Evolutionary conservation across 2,888 invertebrate genomes (phyloP), one percentile per base, ranked within the genome.

Genomic region (Dryococelus australis): DNA sequence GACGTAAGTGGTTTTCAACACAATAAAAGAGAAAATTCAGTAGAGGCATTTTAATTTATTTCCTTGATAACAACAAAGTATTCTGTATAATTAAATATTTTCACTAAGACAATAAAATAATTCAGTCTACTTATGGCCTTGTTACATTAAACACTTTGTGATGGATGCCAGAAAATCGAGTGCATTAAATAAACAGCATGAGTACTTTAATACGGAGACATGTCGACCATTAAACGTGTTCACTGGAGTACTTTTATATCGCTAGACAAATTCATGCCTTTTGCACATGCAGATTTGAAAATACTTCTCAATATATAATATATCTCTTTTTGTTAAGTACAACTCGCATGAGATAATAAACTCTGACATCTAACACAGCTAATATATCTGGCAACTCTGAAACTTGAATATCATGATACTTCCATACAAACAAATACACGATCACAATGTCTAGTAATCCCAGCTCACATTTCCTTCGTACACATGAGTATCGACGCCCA

Each of bases 351-450:
- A 65, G 65, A 10, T n/a, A 65, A 65, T 65, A 65, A 24, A 65
- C n/a, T 65, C 65, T 65, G 10, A 83, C 35, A 10, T 43, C 83
- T 83, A 28, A 28, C 26, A 35, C 24, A 12, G 5, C n/a, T 35
- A 83, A 83, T 83, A 47, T 13, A 47, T 85, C 85, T 87, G 87
- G 87, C 87, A 87, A 85, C 87, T 87, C 79, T 53, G 26, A 87
- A 83, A 87, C 85, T 65, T 85, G 85, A 87, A 87, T 85, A 85
- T 51, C 43, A 78, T 86, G 86, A 81, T 80, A 79, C 84, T 35
- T 84, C 20, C 20, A 5, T 43, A 84, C 35, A 51, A 27, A 53
- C 20, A 27, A 13, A 13, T 26, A 84, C 43, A 35, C 43, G 26
- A 28, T 28, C 47, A 47, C 53, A 53, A 43, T 85, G 85, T 53